Evolutionary conservation across 2,888 invertebrate species (phyloP), one percentile per base, ranked within the genome.

Genomic region (Pollenia angustigena): DNA sequence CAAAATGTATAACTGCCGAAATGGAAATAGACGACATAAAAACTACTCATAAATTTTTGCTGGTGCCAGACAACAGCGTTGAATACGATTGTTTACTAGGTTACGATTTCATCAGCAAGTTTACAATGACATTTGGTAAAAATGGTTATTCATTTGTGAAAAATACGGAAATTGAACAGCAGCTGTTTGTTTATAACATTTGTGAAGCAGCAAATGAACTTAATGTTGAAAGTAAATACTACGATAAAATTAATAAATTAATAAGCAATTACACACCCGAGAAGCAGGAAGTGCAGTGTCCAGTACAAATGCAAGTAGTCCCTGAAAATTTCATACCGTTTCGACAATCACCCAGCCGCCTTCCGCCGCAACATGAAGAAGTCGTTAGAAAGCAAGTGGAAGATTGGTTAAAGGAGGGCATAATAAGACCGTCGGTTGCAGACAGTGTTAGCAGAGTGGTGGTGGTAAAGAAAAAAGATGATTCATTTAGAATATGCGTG

Each of bases 71-170:
- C 58, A 58, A 58, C 23, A 58, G 58, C 46, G 11, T 46, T 23
- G 69, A 84, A 64, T 66, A 72, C 42, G 75, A 75, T 48, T 81
- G 48, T 12, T 64, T 87, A 12, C 32, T 87, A 12, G 81, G 85
- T 32, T 79, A 62, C 16, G 79, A 82, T 48, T 84, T 87, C 58
- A 66, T 79, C 2, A 62, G 56, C 4, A 72, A 58, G 18, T 84
- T 79, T 46, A 56, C 18, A 10, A 72, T 72, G 56, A 48, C n/a
- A n/a, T 66, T 50, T 50, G 54, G 44, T 79, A 52, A 62, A 74
- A 50, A 62, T 60, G 79, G 68, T 12, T 84, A 64, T 69, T 50
- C 12, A 12, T 79, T 84, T 60, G 18, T 42, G 2, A 10, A 56
- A 11, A 46, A 66, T 62, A 4, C 8, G 3, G 44, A 48, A 68